Evolutionary conservation across 2,888 invertebrate species (phyloP).

Genomic region (Cordilura impudica): DNA sequence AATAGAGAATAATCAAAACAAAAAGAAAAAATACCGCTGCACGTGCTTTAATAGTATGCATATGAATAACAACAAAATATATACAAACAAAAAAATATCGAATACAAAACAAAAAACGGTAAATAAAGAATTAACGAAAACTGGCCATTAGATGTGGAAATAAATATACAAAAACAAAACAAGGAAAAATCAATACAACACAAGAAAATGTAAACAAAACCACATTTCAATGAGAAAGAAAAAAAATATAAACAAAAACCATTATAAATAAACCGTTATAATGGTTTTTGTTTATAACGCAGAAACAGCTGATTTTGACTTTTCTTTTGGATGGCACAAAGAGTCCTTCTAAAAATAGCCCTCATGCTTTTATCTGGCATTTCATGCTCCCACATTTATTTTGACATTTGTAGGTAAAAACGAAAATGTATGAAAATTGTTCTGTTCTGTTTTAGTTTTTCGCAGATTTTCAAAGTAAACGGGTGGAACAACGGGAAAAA

Average conservation of each 20-base stretch:
- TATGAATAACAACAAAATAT: too few species aligned
- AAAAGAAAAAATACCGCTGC: not conserved
- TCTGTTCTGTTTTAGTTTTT: constrained; percentile 66
- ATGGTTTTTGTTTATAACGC: not conserved
- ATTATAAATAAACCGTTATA: constrained; percentile 9
- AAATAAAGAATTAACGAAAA: not conserved
- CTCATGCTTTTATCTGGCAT: not conserved
- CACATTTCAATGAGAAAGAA: not conserved
- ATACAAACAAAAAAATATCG: not conserved
- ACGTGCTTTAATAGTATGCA: too few species aligned
- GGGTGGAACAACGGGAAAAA: constrained; percentile 65
- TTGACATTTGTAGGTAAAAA: not conserved
- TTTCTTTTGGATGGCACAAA: constrained; percentile 1
- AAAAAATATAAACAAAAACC: constrained; percentile 25
- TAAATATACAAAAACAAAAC: not conserved
- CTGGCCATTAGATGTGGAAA: not conserved
- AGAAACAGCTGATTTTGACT: constrained; percentile 60
- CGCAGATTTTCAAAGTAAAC: constrained; percentile 73
- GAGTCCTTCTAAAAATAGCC: constrained; percentile 53
- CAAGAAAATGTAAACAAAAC: constrained; percentile 6
- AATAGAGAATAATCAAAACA: not conserved
- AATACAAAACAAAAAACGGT: not conserved
- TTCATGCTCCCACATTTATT: constrained; percentile 34
- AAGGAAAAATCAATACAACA: constrained; percentile 54
- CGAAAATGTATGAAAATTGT: constrained; percentile 11